A percentile compares a stretch with the other conserved stretches of the same genome.
These are phyloP conservation scores for Drosophila limbata DNA, from an alignment of 2,888 invertebrate species.

Conservation along the genomic window DNA sequence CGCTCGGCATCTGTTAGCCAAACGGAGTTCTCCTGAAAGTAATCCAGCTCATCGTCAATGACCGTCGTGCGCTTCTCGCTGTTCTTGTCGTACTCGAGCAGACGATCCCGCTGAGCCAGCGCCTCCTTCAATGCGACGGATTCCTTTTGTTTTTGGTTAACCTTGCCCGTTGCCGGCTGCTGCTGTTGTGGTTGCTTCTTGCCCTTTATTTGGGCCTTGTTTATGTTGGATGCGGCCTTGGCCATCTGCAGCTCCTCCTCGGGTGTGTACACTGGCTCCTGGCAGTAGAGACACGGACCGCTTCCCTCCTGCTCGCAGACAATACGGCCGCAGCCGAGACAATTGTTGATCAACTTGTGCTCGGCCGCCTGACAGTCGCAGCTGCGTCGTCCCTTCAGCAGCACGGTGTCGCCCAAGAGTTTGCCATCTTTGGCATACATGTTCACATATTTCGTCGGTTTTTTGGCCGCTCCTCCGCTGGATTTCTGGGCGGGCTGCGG, in stretches of 20 bases:
- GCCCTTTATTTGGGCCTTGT: conserved; percentile 82
- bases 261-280: conserved; percentile 91
- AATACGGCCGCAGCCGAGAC: conserved; percentile 96
- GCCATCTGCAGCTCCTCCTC: conserved; percentile 90
- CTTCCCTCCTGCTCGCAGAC: conserved; percentile 98
- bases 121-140: conserved; percentile 91
- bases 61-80: conserved; percentile 87
- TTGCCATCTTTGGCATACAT: conserved; percentile 91
- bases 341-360: conserved; percentile 96
- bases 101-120: conserved; percentile 90
- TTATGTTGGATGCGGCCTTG: conserved; percentile 71
- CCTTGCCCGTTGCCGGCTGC: conserved; percentile 21
- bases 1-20: conserved; percentile 92
- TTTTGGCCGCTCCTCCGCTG: conserved; percentile 83
- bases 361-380: conserved; percentile 97
- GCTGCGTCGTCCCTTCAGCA: conserved; percentile 91
- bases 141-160: conserved; percentile 83
- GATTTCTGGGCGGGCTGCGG: conserved; percentile 31
- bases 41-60: conserved; percentile 96
- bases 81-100: conserved; percentile 93
- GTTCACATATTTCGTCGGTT: conserved; percentile 91
- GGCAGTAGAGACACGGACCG: conserved; percentile 98
- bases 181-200: conserved; percentile 27
- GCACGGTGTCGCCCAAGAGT: conserved; percentile 86
- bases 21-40: conserved; percentile 92